Percentiles rank a stretch among this genome's conserved stretches.
These are phyloP conservation scores for Adrianichthys oophorus DNA, from an alignment of 2,797 vertebrate species.

Conservation along the genomic window DNA sequence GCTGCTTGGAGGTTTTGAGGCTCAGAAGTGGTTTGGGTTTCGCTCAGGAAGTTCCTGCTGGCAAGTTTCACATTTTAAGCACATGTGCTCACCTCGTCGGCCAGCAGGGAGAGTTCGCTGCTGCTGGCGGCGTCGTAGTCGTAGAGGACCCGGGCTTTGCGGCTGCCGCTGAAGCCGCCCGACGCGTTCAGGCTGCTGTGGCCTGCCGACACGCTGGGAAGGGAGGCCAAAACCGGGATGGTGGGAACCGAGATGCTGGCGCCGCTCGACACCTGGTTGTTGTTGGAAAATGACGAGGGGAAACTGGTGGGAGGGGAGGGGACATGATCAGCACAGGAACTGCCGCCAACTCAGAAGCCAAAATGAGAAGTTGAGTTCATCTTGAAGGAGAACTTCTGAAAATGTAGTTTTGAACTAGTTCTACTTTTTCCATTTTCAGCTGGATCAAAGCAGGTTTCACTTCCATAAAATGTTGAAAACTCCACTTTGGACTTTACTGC, in stretches of 20 bases:
- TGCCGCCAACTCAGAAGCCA: not conserved
- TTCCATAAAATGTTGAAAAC: too few species aligned
- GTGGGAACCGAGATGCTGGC: conserved; percentile 83
- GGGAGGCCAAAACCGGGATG: conserved; percentile 79
- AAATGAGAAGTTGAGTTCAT: not conserved
- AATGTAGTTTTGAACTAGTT: too few species aligned
- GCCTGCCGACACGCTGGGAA: conserved; percentile 81
- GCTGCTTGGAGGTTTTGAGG: too few species aligned
- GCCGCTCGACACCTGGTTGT: conserved; percentile 83
- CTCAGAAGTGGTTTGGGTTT: too few species aligned
- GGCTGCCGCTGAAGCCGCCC: conserved; percentile 85
- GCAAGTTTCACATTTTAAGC: not conserved
- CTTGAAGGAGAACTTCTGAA: not conserved
- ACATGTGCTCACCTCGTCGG: conserved; percentile 88
- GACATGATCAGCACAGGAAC: not conserved
- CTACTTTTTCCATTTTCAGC: too few species aligned
- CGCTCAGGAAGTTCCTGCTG: not conserved
- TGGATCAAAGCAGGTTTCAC: too few species aligned
- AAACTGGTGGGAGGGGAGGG: conserved; percentile 78
- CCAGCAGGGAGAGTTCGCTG: conserved; percentile 94
- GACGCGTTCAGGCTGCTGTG: conserved; percentile 68
- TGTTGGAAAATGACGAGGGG: conserved; percentile 91
- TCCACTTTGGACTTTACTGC: too few species aligned
- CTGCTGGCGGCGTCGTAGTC: conserved; percentile 98
- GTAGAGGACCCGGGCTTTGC: conserved; percentile 95